A percentile compares a stretch with the other conserved stretches of the same genome.
These are phyloP conservation scores for Celastrina argiolus DNA, from an alignment of 2,888 invertebrate species.

Conservation along the genomic window DNA sequence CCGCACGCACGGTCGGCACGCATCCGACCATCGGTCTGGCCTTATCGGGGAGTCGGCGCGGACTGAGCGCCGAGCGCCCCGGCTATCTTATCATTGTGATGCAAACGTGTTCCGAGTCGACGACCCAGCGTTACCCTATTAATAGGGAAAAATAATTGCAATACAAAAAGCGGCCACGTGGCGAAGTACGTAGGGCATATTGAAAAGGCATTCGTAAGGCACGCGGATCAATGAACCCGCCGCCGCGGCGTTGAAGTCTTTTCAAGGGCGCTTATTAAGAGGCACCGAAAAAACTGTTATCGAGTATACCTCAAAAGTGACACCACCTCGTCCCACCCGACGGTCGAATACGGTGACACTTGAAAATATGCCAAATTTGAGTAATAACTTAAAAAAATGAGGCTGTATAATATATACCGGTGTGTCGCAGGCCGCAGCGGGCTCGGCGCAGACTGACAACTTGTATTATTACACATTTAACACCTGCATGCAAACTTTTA, in stretches of 20 bases:
- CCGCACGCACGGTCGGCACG: conserved; percentile 40
- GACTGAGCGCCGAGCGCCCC: conserved; percentile 49
- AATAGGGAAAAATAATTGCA: conserved; percentile 12
- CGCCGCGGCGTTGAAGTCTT: conserved; percentile 70
- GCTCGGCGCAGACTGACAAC: neutral
- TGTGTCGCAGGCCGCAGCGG: neutral
- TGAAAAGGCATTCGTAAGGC: conserved; percentile 30
- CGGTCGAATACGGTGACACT: too few species aligned
- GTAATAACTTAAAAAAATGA: too few species aligned
- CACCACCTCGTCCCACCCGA: too few species aligned
- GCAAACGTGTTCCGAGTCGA: conserved; percentile 7
- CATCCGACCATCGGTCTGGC: conserved; percentile 48
- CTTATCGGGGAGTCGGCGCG: conserved; percentile 59
- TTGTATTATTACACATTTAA: neutral
- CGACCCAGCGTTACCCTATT: conserved; percentile 14
- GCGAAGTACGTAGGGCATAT: neutral
- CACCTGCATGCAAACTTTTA: neutral
- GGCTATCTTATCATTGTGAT: conserved; percentile 9
- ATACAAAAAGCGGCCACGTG: neutral
- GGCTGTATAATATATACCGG: too few species aligned
- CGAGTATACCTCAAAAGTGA: too few species aligned
- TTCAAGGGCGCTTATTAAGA: conserved; percentile 67
- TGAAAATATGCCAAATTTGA: too few species aligned
- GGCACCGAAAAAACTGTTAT: conserved; percentile 42
- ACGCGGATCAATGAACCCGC: conserved; percentile 58